Conservation (phyloP, 2,797 vertebrate genomes). For the Acanthornis magna region DNA sequence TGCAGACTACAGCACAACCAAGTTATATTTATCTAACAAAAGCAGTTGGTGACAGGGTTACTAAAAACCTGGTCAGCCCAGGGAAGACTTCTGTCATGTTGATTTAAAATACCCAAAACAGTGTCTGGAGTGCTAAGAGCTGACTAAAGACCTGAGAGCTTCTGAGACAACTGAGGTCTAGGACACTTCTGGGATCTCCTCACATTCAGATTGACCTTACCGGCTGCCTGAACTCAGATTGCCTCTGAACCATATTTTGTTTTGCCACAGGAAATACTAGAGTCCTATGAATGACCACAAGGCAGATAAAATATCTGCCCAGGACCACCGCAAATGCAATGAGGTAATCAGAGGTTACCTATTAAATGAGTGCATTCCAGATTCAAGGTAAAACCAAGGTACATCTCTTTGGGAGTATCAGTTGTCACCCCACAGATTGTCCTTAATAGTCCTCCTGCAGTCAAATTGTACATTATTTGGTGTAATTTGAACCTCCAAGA, state of each 20-base stretch:
- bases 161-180: background rate
- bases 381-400: background rate
- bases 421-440: background rate
- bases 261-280: background rate
- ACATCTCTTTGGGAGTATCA: background rate
- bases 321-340: background rate
- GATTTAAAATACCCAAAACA: background rate
- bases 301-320: background rate
- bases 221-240: background rate
- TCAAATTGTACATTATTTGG: background rate
- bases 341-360: background rate
- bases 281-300: background rate
- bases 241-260: background rate
- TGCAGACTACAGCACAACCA: background rate
- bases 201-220: background rate
- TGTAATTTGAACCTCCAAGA: background rate
- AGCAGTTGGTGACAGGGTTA: background rate
- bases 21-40: background rate
- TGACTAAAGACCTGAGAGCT: background rate
- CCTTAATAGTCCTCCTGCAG: background rate
- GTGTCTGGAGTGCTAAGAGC: background rate
- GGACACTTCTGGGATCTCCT: background rate
- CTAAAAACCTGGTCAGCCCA: background rate
- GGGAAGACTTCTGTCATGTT: background rate
- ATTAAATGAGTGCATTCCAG: background rate